Conservation (phyloP, 2,888 invertebrate species). For the Drosophila nigritarsus region DNA sequence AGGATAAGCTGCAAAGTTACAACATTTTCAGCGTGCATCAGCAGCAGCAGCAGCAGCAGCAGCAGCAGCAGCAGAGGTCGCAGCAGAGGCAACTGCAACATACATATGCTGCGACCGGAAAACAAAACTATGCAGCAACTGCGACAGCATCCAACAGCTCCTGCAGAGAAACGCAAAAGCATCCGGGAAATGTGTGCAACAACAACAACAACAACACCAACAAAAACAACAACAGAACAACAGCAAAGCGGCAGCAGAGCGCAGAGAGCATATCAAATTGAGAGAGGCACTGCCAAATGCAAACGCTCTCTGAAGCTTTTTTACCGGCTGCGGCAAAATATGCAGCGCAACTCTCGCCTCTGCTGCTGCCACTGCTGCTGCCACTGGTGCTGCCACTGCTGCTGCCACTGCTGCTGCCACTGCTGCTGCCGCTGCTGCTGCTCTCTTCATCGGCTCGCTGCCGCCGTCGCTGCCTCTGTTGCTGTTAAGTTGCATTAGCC, state of each 20-base stretch:
- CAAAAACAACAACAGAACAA: background rate
- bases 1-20: conserved; percentile 81
- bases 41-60: conserved; percentile 26
- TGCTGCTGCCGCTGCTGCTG: background rate
- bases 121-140: conserved; percentile 56
- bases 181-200: conserved; percentile 50
- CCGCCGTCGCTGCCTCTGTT: conserved; percentile 4
- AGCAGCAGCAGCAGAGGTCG: conserved; percentile 28
- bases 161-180: conserved; percentile 52
- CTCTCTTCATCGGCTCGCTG: conserved; percentile 8
- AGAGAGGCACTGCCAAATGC: conserved; percentile 16
- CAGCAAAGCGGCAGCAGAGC: conserved; percentile 6
- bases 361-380: background rate
- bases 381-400: no score
- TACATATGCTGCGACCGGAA: conserved; percentile 65
- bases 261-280: conserved; percentile 7
- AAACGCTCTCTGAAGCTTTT: conserved; percentile 42
- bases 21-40: conserved; percentile 68
- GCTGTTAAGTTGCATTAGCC: conserved; percentile 32
- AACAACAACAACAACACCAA: conserved; percentile 10
- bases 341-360: conserved; percentile 33
- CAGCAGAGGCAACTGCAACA: conserved; percentile 52
- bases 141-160: conserved; percentile 68
- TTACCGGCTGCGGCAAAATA: conserved; percentile 30
- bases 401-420: background rate